Percentiles rank a stretch among this genome's conserved stretches.
Conservation (phyloP, 2,113 vertebrate genomes). For the Marcusenius ussheri region DNA sequence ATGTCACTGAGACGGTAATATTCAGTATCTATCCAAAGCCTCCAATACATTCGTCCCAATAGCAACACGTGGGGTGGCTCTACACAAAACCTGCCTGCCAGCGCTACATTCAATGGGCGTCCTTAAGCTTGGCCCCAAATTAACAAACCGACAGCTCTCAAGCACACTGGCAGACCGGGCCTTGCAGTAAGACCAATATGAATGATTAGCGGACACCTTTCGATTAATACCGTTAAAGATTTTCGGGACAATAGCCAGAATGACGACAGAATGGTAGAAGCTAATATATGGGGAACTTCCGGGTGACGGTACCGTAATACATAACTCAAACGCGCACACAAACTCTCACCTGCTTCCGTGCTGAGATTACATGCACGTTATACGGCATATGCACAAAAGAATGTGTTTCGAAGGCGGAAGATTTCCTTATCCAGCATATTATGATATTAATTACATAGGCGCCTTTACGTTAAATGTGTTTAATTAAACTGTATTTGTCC, state of each 20-base stretch:
- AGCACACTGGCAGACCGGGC: neutral
- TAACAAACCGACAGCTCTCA: neutral
- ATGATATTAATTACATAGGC: neutral
- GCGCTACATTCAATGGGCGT: neutral
- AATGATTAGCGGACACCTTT: neutral
- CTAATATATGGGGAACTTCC: conserved; percentile 37
- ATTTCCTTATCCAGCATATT: neutral
- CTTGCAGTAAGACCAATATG: neutral
- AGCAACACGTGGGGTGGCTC: conserved; percentile 28
- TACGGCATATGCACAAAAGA: neutral
- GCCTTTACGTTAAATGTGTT: neutral
- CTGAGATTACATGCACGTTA: neutral
- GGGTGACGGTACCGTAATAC: conserved; percentile 45
- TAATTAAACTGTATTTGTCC: neutral
- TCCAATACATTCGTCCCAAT: conserved; percentile 28
- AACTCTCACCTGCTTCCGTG: neutral
- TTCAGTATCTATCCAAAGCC: conserved; percentile 14
- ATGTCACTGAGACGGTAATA: conserved; percentile 35
- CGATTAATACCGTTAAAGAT: neutral
- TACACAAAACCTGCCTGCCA: neutral
- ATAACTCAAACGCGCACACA: neutral
- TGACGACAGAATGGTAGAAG: conserved; percentile 1
- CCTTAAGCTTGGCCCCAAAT: neutral
- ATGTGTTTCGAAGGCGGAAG: neutral
- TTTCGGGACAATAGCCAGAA: neutral